Evolutionary conservation across 2,888 invertebrate species (phyloP).

Genomic region (Harmothoe impar): DNA sequence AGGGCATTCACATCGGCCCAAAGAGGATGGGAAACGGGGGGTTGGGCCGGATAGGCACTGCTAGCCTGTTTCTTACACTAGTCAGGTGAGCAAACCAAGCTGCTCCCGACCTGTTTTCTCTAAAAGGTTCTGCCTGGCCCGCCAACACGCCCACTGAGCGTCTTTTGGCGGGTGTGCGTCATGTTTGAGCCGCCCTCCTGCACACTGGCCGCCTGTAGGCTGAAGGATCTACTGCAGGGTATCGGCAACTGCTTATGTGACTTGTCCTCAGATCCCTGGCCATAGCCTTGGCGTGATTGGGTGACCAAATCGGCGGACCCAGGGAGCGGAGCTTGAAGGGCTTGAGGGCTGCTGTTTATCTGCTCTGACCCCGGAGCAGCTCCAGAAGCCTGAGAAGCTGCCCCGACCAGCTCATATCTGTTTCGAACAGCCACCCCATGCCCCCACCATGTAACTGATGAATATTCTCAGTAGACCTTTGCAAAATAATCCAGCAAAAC

Average conservation of each 20-base stretch:
- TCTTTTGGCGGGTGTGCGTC: too few relatives aligned
- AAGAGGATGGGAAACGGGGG: neutral
- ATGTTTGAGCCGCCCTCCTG: too few relatives aligned
- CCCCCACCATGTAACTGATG: neutral
- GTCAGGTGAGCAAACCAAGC: slow-evolving; percentile 12
- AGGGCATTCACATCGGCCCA: neutral
- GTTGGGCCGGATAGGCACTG: neutral
- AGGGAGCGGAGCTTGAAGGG: neutral
- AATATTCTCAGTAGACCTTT: neutral
- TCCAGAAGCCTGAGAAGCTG: neutral
- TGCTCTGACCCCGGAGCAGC: neutral
- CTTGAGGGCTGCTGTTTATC: slow-evolving; percentile 13
- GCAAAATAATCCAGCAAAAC: too few relatives aligned
- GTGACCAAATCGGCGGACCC: neutral
- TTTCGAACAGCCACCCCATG: neutral
- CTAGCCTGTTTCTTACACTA: neutral
- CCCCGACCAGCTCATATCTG: neutral
- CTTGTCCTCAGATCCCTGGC: slow-evolving; percentile 12
- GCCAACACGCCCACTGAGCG: too few relatives aligned
- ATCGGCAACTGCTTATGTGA: neutral
- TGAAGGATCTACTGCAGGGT: too few relatives aligned
- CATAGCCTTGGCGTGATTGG: neutral
- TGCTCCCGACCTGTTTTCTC: neutral
- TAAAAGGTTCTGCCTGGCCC: too few relatives aligned
- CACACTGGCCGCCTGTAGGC: too few relatives aligned